Evolutionary conservation across 2,113 vertebrate species (phyloP), one percentile per base, ranked within the genome.

Genomic region (Pogonocichla stellata): DNA sequence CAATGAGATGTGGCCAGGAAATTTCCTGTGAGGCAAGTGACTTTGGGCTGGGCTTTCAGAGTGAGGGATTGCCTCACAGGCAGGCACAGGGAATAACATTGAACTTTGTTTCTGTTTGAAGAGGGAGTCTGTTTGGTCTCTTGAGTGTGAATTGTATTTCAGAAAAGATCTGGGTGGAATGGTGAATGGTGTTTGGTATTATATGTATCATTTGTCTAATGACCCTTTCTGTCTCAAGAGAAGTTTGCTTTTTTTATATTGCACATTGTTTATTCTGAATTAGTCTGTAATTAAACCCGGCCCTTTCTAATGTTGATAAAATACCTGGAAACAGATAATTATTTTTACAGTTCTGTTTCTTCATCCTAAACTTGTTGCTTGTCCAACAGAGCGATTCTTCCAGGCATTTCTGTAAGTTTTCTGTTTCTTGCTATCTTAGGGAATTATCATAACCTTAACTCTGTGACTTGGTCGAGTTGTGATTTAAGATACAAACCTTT

Each of bases 171-270:
- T 93, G 48, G 34, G 48, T 7, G 45, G 61, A 69, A 42, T 25
- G 43, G 16, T n/a, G 66, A 50, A 29, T 20, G n/a, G 18, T 2
- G 1, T 64, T 74, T 91, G 70, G 57, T 69, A 29, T 90, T 85
- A 15, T 8, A 3, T 19, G 7, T 31, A 20, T 72, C 0, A 0
- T 45, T 91, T 43, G 17, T 53, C 54, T 72, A 45, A 70, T 31
- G 34, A 87, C 20, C 31, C 8, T 47, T 51, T 60, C 71, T n/a
- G 33, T 66, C 73, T 54, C 25, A 9, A 36, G 57, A 62, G 86
- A 40, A 61, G 31, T 36, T 93, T 72, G 45, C 31, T n/a, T 82
- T 90, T 90, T 60, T 48, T 31, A 40, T 6, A 0, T 19, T 60
- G 71, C 6, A 6, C 66, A 23, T 40, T 19, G n/a, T 43, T 90